Evolutionary conservation across 2,797 vertebrate species (phyloP).

Genomic region (Anabacerthia variegaticeps): DNA sequence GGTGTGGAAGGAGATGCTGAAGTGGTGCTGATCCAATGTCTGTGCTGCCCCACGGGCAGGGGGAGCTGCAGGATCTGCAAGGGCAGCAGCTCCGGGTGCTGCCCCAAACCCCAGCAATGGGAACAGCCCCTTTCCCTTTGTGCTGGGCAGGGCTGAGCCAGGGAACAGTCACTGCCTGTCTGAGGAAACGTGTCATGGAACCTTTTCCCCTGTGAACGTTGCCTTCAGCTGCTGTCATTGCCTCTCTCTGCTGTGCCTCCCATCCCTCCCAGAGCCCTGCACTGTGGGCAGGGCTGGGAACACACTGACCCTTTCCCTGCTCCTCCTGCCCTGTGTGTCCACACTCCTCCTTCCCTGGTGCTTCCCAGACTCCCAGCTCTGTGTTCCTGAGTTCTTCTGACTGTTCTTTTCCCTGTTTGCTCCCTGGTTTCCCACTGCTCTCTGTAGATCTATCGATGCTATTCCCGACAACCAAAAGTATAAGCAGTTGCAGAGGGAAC

Average conservation of each 20-base stretch:
- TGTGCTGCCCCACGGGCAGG: neutral
- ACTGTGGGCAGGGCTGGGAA: neutral
- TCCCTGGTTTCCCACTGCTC: conserved; percentile 50
- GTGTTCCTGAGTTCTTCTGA: conserved; percentile 10
- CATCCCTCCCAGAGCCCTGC: neutral
- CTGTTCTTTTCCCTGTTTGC: conserved; percentile 33
- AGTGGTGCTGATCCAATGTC: neutral
- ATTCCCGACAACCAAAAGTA: conserved; percentile 99
- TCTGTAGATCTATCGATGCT: conserved; percentile 96
- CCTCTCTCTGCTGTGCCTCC: neutral
- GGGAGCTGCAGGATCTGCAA: neutral
- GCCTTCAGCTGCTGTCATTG: neutral
- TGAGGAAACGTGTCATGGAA: neutral
- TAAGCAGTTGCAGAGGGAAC: conserved; percentile 98
- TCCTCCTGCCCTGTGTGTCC: neutral
- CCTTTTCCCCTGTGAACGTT: neutral
- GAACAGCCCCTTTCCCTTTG: neutral
- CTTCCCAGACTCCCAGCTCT: neutral
- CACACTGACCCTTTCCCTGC: neutral
- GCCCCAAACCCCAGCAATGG: neutral
- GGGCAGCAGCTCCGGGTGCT: neutral
- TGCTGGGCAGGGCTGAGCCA: neutral
- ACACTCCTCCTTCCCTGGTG: neutral
- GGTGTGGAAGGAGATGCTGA: neutral
- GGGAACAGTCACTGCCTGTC: neutral